Conservation (phyloP, 2,113 vertebrate species). For the Maccullochella peelii region DNA sequence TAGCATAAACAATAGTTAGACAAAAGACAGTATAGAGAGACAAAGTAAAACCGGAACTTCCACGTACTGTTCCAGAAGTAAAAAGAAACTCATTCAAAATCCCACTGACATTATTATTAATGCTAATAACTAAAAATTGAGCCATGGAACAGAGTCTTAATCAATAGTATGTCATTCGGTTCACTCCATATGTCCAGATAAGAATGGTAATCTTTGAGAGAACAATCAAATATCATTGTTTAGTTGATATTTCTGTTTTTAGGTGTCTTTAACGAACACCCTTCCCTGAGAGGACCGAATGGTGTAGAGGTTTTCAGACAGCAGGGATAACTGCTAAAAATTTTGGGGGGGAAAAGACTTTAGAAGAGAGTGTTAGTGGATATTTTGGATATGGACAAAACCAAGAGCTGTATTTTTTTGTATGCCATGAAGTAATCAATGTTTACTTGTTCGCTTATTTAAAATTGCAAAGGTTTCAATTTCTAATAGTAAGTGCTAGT, state of each 20-base stretch:
- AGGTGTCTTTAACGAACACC: background rate
- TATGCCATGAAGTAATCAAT: background rate
- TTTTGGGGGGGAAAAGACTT: too few relatives aligned
- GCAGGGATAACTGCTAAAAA: too few relatives aligned
- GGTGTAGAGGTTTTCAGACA: background rate
- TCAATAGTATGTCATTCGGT: background rate
- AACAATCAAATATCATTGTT: background rate
- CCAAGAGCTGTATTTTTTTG: too few relatives aligned
- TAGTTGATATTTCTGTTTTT: background rate
- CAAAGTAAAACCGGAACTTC: background rate
- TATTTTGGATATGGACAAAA: too few relatives aligned
- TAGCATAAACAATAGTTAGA: background rate
- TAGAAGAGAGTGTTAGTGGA: too few relatives aligned
- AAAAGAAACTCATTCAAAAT: background rate
- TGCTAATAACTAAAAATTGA: background rate
- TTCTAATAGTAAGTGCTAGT: too few relatives aligned
- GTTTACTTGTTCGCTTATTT: background rate
- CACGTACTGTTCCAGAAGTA: background rate
- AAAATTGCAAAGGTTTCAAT: background rate
- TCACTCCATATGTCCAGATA: background rate
- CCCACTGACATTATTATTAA: background rate
- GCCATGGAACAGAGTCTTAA: too few relatives aligned
- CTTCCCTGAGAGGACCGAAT: background rate
- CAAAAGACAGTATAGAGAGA: background rate
- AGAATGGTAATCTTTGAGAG: background rate